Percentiles rank a stretch among this genome's conserved stretches.
Evolutionary conservation across 2,113 vertebrate species (phyloP).

Genomic region (Piaya cayana): DNA sequence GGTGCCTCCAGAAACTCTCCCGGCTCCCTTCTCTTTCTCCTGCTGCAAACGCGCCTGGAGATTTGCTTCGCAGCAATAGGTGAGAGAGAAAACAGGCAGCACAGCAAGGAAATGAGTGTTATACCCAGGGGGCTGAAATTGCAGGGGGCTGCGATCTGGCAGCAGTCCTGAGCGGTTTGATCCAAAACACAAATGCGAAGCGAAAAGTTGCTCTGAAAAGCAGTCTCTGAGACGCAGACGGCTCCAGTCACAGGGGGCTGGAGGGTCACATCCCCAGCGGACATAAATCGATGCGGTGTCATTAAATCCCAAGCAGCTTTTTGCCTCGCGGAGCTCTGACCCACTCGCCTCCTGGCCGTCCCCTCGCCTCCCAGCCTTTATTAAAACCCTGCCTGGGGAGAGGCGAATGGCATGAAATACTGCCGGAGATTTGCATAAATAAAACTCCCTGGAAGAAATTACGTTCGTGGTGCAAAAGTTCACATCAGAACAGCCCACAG

Average conservation of each 20-base stretch:
- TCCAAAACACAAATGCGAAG: neutral
- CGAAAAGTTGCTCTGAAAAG: neutral
- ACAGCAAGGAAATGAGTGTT: rapidly evolving
- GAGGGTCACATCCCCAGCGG: neutral
- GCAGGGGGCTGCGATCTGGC: rapidly evolving
- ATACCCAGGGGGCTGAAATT: neutral
- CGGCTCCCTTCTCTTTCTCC: neutral
- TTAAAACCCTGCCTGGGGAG: neutral
- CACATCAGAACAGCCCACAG: rapidly evolving
- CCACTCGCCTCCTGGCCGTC: rapidly evolving
- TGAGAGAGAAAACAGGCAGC: rapidly evolving
- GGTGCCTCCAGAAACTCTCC: neutral
- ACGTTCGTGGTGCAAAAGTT: neutral
- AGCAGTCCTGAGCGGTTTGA: neutral
- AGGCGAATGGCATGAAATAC: neutral
- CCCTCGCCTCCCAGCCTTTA: neutral
- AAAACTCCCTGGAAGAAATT: neutral
- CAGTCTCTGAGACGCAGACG: neutral
- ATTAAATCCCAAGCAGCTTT: neutral
- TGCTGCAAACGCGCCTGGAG: rapidly evolving
- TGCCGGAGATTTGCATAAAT: neutral
- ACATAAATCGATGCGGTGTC: neutral
- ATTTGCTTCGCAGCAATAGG: neutral
- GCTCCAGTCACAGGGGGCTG: neutral
- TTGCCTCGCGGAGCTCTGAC: rapidly evolving